These are phyloP conservation scores for Drosophila mimetica DNA, from an alignment of 2,888 invertebrate species.

Conservation along the genomic window DNA sequence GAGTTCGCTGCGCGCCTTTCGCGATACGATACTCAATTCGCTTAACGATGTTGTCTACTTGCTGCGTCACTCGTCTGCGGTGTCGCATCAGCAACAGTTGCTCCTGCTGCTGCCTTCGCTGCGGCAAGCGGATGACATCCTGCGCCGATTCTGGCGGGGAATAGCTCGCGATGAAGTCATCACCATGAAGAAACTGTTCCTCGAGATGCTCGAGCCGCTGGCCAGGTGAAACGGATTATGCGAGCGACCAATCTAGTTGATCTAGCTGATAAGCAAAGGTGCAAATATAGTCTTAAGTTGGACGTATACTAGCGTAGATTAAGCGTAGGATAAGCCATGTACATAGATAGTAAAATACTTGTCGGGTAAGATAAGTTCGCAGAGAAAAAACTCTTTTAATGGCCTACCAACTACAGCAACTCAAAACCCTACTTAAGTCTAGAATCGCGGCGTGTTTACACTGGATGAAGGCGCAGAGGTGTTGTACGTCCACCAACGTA, in stretches of 20 bases:
- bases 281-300: slow-evolving; percentile 69
- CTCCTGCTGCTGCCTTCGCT: slow-evolving; percentile 94
- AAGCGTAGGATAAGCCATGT: slow-evolving; percentile 48
- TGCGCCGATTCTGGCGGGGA: slow-evolving; percentile 95
- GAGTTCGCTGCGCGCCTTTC: slow-evolving; percentile 92
- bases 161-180: slow-evolving; percentile 95
- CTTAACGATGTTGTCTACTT: slow-evolving; percentile 93
- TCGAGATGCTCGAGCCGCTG: slow-evolving; percentile 94
- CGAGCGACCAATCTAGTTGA: slow-evolving; percentile 35
- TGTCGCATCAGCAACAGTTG: slow-evolving; percentile 92
- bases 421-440: slow-evolving; percentile 26
- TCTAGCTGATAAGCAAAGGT: slow-evolving; percentile 62
- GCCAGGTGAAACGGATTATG: slow-evolving; percentile 73
- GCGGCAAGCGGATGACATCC: slow-evolving; percentile 94
- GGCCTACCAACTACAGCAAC: slow-evolving; percentile 25
- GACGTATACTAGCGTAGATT: slow-evolving; percentile 39
- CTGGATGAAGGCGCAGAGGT: slow-evolving; percentile 12
- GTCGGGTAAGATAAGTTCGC: slow-evolving; percentile 42
- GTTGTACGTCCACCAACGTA: background rate
- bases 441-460: slow-evolving; percentile 7
- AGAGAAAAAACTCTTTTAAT: slow-evolving; percentile 30
- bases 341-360: slow-evolving; percentile 40
- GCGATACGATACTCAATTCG: slow-evolving; percentile 93
- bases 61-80: slow-evolving; percentile 89
- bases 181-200: slow-evolving; percentile 97